These are phyloP conservation scores for Danaus chrysippus DNA, from an alignment of 2,888 invertebrate species.

Conservation along the genomic window DNA sequence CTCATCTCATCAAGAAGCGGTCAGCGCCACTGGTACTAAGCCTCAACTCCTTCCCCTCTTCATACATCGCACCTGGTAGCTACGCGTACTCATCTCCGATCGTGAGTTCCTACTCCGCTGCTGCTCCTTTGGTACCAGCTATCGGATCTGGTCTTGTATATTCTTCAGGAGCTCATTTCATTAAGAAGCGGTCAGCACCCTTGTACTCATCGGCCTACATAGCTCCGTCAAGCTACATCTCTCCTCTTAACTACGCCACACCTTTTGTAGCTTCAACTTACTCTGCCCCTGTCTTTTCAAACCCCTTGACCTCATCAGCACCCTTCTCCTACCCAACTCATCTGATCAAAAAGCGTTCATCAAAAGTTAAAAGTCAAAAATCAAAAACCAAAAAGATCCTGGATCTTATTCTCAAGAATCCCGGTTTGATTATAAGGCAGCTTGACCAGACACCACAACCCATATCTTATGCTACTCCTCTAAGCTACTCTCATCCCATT, in stretches of 20 bases:
- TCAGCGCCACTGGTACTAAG: slow-evolving; percentile 34
- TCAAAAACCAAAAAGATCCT: slow-evolving; percentile 38
- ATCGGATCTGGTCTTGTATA: slow-evolving; percentile 30
- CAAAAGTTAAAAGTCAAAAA: slow-evolving; percentile 16
- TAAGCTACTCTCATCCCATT: slow-evolving; percentile 25
- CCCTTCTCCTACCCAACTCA: slow-evolving; percentile 25
- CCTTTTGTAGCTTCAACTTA: slow-evolving; percentile 25
- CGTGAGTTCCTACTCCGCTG: slow-evolving; percentile 39
- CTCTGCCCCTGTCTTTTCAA: slow-evolving; percentile 16
- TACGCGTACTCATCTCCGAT: slow-evolving; percentile 40
- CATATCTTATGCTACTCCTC: slow-evolving; percentile 26
- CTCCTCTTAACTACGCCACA: slow-evolving; percentile 34
- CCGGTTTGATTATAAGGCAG: slow-evolving; percentile 41
- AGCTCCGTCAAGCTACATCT: slow-evolving; percentile 36
- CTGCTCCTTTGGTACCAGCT: slow-evolving; percentile 43
- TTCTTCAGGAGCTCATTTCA: slow-evolving; percentile 42
- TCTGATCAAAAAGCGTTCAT: slow-evolving; percentile 37
- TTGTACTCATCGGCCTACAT: slow-evolving; percentile 32
- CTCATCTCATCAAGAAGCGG: slow-evolving; percentile 53
- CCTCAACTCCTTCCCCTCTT: slow-evolving; percentile 39
- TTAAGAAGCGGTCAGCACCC: slow-evolving; percentile 53
- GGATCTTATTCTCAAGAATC: slow-evolving; percentile 44
- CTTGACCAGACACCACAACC: slow-evolving; percentile 37
- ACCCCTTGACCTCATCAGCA: slow-evolving; percentile 36
- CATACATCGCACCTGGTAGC: slow-evolving; percentile 36